Base-by-base conservation (phyloP, 1,140 invertebrate species). In the Anastatus disparis region DNA sequence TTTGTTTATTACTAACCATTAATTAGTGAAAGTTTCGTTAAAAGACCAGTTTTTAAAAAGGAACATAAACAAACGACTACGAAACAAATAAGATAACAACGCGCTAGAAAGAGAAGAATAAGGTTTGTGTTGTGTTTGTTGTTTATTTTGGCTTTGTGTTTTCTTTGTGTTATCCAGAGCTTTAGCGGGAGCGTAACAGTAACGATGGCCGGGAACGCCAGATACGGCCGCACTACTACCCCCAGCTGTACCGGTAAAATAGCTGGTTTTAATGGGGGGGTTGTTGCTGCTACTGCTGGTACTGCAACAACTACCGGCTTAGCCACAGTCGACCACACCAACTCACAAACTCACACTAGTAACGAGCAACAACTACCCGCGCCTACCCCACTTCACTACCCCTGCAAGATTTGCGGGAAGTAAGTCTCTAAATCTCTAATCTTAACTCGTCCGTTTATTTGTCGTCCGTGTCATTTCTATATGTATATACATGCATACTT, bases 391-490 rank as follows among this genome's bases (percentile, higher is more conserved):
- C 85, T 86, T 82, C 84, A 90, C 78, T 92, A 94, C 87, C 95
- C 96, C 79, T 98, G 96, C 91, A 96, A 96, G 90, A 93, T 97
- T 84, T 98, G 96, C 92, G 95, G 95, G 90, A 97, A 97, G 95
- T 97, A 94, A 94, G 95, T 95, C 87, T 89, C 70, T 66, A 71
- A 71, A 66, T 71, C 70, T 65, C 70, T 71, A 59, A 71, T 71
- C 70, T 71, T 65, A 65, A 59, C 56, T 71, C 69, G 69, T 70
- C 69, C 53, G 38, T 44, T 68, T 50, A 59, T 58, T 17, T 26
- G 26, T 56, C 52, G n/a, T 59, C 31, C 44, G 55, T 15, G 9
- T 10, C 31, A 6, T 35, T 35, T 35, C 4, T 35, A 10, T 10
- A 10, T 35, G 31, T 35, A 6, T 35, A 35, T 35, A 10, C 31